Evolutionary conservation across 2,888 invertebrate genomes (phyloP), one percentile per base, ranked within the genome.

Genomic region (Perizoma affinitatum): DNA sequence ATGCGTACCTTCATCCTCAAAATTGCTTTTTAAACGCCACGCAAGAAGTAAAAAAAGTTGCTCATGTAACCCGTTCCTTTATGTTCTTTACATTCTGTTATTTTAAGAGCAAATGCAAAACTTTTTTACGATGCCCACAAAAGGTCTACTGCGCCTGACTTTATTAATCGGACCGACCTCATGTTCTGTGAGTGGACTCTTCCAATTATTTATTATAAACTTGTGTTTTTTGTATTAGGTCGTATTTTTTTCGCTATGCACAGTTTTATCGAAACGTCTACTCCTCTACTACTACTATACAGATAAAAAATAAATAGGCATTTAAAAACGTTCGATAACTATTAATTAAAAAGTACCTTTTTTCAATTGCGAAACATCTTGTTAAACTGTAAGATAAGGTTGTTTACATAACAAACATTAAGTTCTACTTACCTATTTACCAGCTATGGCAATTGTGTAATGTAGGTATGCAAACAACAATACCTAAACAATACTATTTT

Each of bases 111-210:
- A 36, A 6, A 48, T 46, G 54, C 51, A 41, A 48, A 56, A 63
- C 58, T 56, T 51, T 63, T 63, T 65, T 61, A 61, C 56, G 55
- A 62, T 63, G 44, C 69, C 71, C 66, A 69, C 66, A 61, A 61
- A 51, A 69, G 69, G 63, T 72, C 22, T 63, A 70, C 66, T 66
- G 69, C 55, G 54, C 72, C 54, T 54, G 45, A 52, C 41, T 67
- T 69, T 63, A 62, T 58, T 66, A 65, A 66, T 69, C 64, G 63
- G 54, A 47, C 63, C 60, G 58, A 42, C 59, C 36, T 68, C 63
- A 34, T 67, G 61, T 62, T 68, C 59, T 52, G 8, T 52, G 4
- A 8, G 36, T 7, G 46, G 49, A 40, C 33, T 38, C n/a, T 22
- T 22, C 53, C 43, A 41, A 48, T 44, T 50, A 53, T 45, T 11